Base-by-base conservation (phyloP, 2,113 vertebrate species). In the Tachuris rubrigastra region DNA sequence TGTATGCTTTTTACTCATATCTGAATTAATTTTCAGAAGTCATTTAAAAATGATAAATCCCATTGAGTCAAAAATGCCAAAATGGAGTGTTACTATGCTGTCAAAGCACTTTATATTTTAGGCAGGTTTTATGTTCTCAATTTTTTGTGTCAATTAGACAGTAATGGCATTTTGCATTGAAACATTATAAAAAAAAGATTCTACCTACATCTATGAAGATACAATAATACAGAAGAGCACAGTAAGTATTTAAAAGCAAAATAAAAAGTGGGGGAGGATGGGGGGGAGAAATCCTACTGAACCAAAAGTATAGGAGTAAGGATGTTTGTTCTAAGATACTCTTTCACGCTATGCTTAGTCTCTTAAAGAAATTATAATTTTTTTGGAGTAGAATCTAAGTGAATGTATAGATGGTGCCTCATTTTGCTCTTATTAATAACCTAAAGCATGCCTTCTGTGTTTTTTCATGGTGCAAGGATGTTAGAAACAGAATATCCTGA, bases 201-300 rank as follows among this genome's bases (percentile, higher is more conserved):
- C 39, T 52, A 44, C 56, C 12, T 47, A 24, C 7, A 52, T 60
- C 12, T 89, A 42, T 42, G 39, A 18, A 19, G 39, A 67, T 46
- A 46, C 22, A 66, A 39, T 67, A 67, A 72, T 35, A 35, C 20
- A 35, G 18, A 76, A 42, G 15, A 53, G 5, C 2, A 52, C 42
- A 71, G 2, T 10, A 63, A 79, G 30, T n/a, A 65, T 39, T 63
- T 24, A 23, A 37, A 56, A 60, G 14, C 12, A 39, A 20, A 60
- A 33, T 13, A 6, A 46, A 30, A 52, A 33, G 4, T 4, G 6
- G 2, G 4, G 6, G 6, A n/a, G n/a, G n/a, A n/a, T n/a, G n/a
- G 2, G 3, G 2, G 2, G 4, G 10, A 5, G 6, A 3, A 3
- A 56, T 35, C 41, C 33, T 44, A 25, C 33, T n/a, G 10, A 47